Conservation (phyloP, 2,113 vertebrate genomes). For the Fulmarus glacialis region DNA sequence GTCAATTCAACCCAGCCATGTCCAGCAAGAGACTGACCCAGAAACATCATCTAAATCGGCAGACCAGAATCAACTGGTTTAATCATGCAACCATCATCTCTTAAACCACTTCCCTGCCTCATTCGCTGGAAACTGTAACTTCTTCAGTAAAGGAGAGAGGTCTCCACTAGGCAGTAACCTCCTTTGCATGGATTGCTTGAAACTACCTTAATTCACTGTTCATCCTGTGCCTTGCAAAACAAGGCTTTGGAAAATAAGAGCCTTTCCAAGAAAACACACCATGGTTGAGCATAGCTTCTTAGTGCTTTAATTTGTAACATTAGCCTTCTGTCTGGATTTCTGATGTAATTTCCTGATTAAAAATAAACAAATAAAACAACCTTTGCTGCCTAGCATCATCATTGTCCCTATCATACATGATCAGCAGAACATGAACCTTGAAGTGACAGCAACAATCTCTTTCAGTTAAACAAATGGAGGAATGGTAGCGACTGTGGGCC, state of each 20-base stretch:
- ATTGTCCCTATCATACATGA: background rate
- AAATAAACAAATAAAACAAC: background rate
- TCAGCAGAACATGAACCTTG: background rate
- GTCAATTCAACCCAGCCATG: background rate
- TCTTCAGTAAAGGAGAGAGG: background rate
- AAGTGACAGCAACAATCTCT: background rate
- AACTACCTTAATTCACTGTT: background rate
- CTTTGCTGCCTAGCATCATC: background rate
- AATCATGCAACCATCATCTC: fast-evolving
- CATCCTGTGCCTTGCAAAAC: background rate
- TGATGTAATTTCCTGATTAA: background rate
- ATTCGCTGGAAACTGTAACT: background rate
- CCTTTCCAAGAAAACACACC: background rate
- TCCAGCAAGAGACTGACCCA: background rate
- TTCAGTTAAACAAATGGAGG: background rate
- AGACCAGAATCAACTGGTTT: fast-evolving
- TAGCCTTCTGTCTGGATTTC: background rate
- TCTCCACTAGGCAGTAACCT: background rate
- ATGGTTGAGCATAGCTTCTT: background rate
- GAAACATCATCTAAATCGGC: background rate
- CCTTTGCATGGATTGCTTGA: background rate
- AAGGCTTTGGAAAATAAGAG: background rate
- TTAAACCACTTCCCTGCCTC: background rate
- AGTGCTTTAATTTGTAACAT: background rate
- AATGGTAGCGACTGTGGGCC: background rate